Conservation (phyloP, 2,888 invertebrate species). For the Smittia sp. region DNA sequence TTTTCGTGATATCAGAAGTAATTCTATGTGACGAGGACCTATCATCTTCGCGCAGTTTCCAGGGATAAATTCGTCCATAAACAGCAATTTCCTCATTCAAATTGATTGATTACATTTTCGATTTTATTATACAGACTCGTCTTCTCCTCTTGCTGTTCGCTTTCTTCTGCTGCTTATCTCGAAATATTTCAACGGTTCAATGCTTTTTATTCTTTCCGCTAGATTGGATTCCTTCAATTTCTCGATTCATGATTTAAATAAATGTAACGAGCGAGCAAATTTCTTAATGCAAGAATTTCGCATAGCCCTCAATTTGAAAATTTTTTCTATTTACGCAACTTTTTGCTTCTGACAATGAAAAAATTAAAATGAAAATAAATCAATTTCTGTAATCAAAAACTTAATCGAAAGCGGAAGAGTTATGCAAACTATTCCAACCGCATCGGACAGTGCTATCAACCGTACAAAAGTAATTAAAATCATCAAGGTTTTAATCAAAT, state of each 20-base stretch:
- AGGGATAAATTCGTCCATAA: constrained; percentile 2
- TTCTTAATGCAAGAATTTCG: background rate
- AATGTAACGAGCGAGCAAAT: background rate
- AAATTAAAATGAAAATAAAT: background rate
- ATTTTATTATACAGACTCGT: constrained; percentile 5
- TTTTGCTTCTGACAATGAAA: background rate
- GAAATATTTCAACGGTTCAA: constrained; percentile 34
- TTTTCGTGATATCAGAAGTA: constrained; percentile 12
- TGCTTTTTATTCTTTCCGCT: constrained; percentile 34
- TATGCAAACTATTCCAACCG: background rate
- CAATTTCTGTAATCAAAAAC: background rate
- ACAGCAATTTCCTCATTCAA: constrained; percentile 27
- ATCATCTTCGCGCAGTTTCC: background rate
- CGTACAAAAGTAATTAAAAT: background rate
- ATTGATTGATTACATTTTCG: constrained; percentile 37
- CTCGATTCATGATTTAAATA: background rate
- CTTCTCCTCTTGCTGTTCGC: background rate
- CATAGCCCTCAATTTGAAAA: too few species aligned
- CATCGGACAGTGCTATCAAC: background rate
- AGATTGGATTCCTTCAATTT: constrained; percentile 26
- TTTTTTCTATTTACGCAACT: background rate
- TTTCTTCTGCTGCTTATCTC: constrained; percentile 10
- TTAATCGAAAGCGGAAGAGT: background rate
- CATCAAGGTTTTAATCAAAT: background rate
- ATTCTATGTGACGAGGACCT: background rate